Evolutionary conservation across 1,140 invertebrate species (phyloP).

Genomic region (Kradibia gibbosae): DNA sequence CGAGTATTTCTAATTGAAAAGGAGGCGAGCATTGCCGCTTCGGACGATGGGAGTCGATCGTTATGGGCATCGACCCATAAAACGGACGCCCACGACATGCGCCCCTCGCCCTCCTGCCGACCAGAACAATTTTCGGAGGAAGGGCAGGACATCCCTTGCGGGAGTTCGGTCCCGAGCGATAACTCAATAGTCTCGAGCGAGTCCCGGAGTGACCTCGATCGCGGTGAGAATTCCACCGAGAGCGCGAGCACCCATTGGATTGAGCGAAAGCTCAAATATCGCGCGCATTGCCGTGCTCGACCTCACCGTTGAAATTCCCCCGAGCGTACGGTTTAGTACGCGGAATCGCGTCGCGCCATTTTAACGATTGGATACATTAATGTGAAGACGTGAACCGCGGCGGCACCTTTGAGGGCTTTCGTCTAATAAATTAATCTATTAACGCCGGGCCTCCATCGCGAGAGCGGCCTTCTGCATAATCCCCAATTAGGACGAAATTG

Average conservation of each 20-base stretch:
- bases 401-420: constrained; percentile 68
- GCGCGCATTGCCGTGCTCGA: background rate
- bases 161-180: too few species aligned
- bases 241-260: background rate
- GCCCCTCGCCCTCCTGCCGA: too few species aligned
- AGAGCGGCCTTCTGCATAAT: constrained; percentile 60
- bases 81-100: too few species aligned
- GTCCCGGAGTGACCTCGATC: background rate
- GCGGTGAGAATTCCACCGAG: background rate
- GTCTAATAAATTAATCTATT: constrained; percentile 73
- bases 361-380: constrained; percentile 63
- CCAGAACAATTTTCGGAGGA: too few species aligned
- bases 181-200: background rate
- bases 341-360: constrained; percentile 30
- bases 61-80: too few species aligned
- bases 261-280: background rate
- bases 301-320: constrained; percentile 49
- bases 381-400: constrained; percentile 56
- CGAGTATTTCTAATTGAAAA: too few species aligned
- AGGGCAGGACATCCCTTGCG: too few species aligned
- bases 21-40: too few species aligned
- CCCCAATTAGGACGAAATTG: constrained; percentile 71
- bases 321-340: constrained; percentile 44
- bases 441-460: constrained; percentile 58
- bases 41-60: too few species aligned